Evolutionary conservation across 2,888 invertebrate species (phyloP), one percentile per base, ranked within the genome.

Genomic region (Diarsia brunnea): DNA sequence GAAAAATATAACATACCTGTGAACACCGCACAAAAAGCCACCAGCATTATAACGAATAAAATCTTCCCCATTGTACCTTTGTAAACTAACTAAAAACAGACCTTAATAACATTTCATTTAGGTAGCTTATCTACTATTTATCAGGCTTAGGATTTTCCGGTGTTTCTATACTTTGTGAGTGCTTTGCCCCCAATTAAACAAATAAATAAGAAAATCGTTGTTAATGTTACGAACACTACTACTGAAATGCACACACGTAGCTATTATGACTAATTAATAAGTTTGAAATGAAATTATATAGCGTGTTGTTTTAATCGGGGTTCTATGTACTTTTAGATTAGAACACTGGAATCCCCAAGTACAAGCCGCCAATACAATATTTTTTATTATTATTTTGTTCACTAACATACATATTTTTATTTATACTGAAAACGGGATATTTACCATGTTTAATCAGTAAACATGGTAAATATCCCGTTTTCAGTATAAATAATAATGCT

Each of bases 61-160:
- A 49, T 31, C 38, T 70, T 76, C 27, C 27, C 70, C 76, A 76
- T 76, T 27, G n/a, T 5, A 19, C 8, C 10, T 55, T 68, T 27
- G 19, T 51, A 2, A 61, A 72, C 8, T 31, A 73, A 63, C 24
- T 21, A 21, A 19, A n/a, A 16, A 27, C 49, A 73, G 21, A 21
- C 16, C 38, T 47, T 47, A 24, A 75, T 45, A 11, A 2, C 1
- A 55, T 47, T n/a, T 27, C 27, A 5, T 49, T 70, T 43, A 43
- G 27, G 27, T 27, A 58, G 7, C 27, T 58, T 63, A 43, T 7
- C 43, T 14, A 8, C 1, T 61, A 12, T 12, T 53, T 31, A 21
- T 14, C 4, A 64, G 55, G 2, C 21, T 31, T 12, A 4, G 10
- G 21, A 16, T 31, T 47, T 55, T 19, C 0, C 55, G 7, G 19